Evolutionary conservation across 2,888 invertebrate genomes (phyloP), one percentile per base, ranked within the genome.

Genomic region (Dioctria linearis): DNA sequence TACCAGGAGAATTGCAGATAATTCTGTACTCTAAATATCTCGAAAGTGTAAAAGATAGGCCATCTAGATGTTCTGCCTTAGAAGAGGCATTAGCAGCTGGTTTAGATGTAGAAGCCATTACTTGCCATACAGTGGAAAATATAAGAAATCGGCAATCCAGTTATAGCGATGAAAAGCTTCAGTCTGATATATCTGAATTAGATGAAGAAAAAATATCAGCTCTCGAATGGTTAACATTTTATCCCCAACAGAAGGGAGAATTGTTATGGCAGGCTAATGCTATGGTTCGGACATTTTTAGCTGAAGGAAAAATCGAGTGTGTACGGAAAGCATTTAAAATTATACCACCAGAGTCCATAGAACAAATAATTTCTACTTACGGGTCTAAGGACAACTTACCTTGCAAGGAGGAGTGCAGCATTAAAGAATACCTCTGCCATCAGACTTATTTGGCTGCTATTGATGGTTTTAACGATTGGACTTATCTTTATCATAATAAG

Each of bases 391-490:
- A 90, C 85, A 86, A 90, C 86, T 84, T 90, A 69, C 87, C 91
- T 79, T 86, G 90, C 84, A 89, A 91, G 84, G 87, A 90, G 82
- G 90, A 90, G 83, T 89, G 89, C 71, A 87, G 87, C 65, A 83
- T 97, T 78, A 92, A 95, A 84, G 98, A 98, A 87, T 95, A 95
- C 89, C 90, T 98, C 49, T 96, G 97, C 88, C 92, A 96, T 85
- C 95, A 95, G 88, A 93, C 95, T 0, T 98, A 97, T 87, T 90
- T 98, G 83, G 94, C 95, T 85, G 96, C 96, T 3, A 91, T 96
- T 82, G 96, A 97, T 88, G 93, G 94, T 5, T 98, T 97, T 88
- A 93, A 94, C 83, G 95, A 95, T 85, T 98, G 98, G 98, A 95
- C 95, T 84, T 92, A 94, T 83, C 93, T 95, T 85, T 95, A 92